These are phyloP conservation scores for Spizella passerina DNA, from an alignment of 2,797 vertebrate species.

Conservation along the genomic window DNA sequence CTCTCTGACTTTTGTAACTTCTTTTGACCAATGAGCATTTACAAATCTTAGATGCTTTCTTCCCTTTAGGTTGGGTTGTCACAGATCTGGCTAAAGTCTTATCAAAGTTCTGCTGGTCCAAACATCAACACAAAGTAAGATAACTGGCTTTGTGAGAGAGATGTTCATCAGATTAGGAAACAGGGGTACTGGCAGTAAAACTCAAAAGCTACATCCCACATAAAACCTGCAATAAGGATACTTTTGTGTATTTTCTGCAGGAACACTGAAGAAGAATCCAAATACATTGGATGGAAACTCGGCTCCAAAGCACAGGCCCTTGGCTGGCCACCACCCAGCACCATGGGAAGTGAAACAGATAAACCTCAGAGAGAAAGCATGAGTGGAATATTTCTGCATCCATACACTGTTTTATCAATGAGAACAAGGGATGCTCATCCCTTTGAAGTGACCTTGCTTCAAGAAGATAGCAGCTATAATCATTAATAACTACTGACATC, in stretches of 20 bases:
- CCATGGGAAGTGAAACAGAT: background rate
- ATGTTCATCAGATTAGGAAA: background rate
- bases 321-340: background rate
- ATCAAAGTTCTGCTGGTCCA: background rate
- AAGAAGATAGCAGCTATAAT: background rate
- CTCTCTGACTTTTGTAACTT: background rate
- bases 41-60: background rate
- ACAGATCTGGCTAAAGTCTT: background rate
- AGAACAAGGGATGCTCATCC: background rate
- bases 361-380: background rate
- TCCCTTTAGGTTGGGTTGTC: background rate
- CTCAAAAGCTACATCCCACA: background rate
- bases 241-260: background rate
- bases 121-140: background rate
- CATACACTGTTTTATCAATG: background rate
- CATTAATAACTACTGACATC: background rate
- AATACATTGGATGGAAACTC: background rate
- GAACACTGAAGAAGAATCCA: background rate
- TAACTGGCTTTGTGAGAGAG: background rate
- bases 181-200: background rate
- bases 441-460: background rate
- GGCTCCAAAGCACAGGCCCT: background rate
- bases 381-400: background rate
- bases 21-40: background rate
- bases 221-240: background rate